These are phyloP conservation scores for Eupsittula cactorum DNA, from an alignment of 2,113 vertebrate species.

Conservation along the genomic window DNA sequence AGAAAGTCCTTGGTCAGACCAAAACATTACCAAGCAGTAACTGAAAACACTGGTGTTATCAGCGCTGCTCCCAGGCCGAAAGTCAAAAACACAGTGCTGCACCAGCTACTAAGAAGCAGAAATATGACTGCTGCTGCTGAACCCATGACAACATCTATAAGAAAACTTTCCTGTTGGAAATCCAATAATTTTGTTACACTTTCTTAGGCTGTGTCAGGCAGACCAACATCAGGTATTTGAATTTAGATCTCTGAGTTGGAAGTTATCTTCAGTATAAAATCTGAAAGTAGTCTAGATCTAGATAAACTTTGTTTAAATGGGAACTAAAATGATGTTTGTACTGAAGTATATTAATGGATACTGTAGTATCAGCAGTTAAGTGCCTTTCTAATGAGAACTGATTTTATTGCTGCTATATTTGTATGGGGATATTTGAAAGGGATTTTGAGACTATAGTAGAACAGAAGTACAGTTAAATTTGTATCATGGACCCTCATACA, in stretches of 20 bases:
- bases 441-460: not conserved
- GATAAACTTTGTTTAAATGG: not conserved
- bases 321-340: not conserved
- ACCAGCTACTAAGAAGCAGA: no score
- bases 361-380: not conserved
- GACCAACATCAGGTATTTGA: not conserved
- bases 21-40: no score
- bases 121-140: no score
- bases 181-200: not conserved
- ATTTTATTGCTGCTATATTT: not conserved
- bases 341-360: not conserved
- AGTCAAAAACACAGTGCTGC: no score
- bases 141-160: not conserved
- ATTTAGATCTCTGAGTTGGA: not conserved
- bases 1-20: no score
- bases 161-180: not conserved
- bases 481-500: not conserved
- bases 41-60: no score
- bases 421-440: not conserved
- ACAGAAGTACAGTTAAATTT: not conserved
- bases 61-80: no score
- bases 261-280: not conserved
- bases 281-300: not conserved
- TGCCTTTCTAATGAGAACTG: not conserved
- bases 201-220: not conserved